Evolutionary conservation across 2,888 invertebrate species (phyloP).

Genomic region (Plagiodera versicolora): DNA sequence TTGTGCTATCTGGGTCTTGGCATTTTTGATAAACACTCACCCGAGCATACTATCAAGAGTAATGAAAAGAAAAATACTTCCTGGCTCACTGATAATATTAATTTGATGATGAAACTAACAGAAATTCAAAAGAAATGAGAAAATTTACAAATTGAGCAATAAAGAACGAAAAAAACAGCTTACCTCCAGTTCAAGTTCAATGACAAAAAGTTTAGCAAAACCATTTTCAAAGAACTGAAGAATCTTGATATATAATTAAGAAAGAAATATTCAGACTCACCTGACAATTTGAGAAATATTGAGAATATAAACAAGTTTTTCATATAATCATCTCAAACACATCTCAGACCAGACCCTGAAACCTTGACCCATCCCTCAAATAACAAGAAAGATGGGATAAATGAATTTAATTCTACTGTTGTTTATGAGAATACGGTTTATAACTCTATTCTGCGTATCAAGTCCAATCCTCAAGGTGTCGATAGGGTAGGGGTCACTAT

Average conservation of each 20-base stretch:
- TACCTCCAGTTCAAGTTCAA: conserved; percentile 1
- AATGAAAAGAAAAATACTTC: background rate
- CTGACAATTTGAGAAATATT: too few relatives aligned
- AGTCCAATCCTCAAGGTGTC: too few relatives aligned
- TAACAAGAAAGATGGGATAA: too few relatives aligned
- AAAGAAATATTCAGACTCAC: background rate
- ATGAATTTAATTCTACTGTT: too few relatives aligned
- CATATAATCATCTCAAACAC: too few relatives aligned
- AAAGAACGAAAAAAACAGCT: conserved; percentile 9
- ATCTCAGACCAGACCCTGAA: too few relatives aligned
- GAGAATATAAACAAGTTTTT: too few relatives aligned
- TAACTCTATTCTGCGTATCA: too few relatives aligned
- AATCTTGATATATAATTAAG: background rate
- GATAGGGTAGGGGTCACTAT: too few relatives aligned
- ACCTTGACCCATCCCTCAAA: too few relatives aligned
- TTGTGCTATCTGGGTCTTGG: too few relatives aligned
- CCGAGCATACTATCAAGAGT: background rate
- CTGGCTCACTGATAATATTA: conserved; percentile 6
- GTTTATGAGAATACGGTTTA: too few relatives aligned
- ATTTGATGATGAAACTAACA: conserved; percentile 7
- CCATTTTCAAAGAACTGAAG: background rate
- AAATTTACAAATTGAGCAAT: conserved; percentile 8
- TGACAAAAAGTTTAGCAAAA: background rate
- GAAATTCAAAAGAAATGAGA: conserved; percentile 13
- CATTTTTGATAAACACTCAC: conserved; percentile 5